These are phyloP conservation scores for Temnothorax curvispinosus DNA, from an alignment of 1,140 invertebrate genomes.

Conservation along the genomic window DNA sequence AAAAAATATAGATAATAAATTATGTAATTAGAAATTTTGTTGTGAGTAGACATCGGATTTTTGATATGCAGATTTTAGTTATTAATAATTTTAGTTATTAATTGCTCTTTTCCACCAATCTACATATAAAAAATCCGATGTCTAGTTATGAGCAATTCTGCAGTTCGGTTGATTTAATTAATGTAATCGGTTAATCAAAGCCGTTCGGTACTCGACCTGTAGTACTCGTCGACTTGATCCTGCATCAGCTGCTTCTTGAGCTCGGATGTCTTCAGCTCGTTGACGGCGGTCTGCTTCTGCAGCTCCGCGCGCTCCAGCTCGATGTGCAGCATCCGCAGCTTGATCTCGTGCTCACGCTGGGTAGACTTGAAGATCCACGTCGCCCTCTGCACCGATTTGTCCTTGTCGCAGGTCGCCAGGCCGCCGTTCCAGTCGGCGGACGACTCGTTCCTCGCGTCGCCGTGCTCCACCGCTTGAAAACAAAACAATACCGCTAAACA, in stretches of 20 bases:
- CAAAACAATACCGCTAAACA: background rate
- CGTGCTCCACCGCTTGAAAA: slow-evolving; percentile 32
- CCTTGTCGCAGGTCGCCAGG: background rate
- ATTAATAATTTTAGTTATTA: no score
- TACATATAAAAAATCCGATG: no score
- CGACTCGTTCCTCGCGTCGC: background rate
- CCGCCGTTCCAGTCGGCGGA: background rate
- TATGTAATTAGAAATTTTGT: background rate
- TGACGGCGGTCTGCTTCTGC: slow-evolving; percentile 71
- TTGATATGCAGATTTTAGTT: no score
- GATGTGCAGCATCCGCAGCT: slow-evolving; percentile 67
- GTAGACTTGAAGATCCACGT: slow-evolving; percentile 67
- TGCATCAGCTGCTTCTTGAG: slow-evolving; percentile 70
- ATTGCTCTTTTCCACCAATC: no score
- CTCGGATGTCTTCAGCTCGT: slow-evolving; percentile 73
- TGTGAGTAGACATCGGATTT: no score
- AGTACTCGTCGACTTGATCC: slow-evolving; percentile 67
- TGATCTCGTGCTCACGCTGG: slow-evolving; percentile 72
- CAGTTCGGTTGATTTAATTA: background rate
- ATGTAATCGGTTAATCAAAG: background rate
- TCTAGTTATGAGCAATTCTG: background rate
- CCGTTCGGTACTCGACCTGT: slow-evolving; percentile 20
- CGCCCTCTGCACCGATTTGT: slow-evolving; percentile 16
- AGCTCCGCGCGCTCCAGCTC: slow-evolving; percentile 72
- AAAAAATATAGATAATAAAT: background rate